These are phyloP conservation scores for Nematostella vectensis DNA, from an alignment of 92 coral and sea anemone species.

Conservation along the genomic window DNA sequence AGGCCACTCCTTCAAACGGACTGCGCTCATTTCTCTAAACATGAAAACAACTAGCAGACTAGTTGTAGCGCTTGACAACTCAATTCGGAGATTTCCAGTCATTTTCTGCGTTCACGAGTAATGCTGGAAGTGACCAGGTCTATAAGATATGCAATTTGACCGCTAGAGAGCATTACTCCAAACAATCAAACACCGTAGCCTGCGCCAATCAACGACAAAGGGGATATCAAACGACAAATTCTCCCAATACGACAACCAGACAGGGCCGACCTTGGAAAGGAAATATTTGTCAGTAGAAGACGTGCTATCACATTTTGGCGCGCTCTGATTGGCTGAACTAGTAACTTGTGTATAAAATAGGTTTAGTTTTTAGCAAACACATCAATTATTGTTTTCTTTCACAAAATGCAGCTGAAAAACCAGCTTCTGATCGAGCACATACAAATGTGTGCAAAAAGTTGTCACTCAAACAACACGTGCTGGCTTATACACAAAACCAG, in stretches of 20 bases:
- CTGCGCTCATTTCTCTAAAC: conserved; percentile 70
- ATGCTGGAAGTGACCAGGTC: conserved; percentile 31
- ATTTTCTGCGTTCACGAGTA: neutral
- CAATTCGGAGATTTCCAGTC: conserved; percentile 9
- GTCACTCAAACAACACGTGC: conserved; percentile 34
- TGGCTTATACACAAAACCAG: too few species aligned
- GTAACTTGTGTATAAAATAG: conserved; percentile 42
- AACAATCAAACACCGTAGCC: neutral
- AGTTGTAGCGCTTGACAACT: too few species aligned
- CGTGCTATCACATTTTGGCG: conserved; percentile 39
- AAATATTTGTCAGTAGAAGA: conserved; percentile 57
- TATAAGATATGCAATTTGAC: conserved; percentile 28
- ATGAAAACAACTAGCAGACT: conserved; percentile 40
- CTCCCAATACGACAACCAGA: conserved; percentile 62
- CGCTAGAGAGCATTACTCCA: conserved; percentile 19
- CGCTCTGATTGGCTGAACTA: conserved; percentile 53
- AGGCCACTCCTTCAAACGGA: conserved; percentile 80
- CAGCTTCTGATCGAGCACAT: conserved; percentile 16
- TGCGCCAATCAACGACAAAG: neutral
- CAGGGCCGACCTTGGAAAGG: conserved; percentile 70
- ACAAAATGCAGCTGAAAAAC: conserved; percentile 40
- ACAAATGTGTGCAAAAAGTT: conserved; percentile 16
- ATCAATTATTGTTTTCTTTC: conserved; percentile 67
- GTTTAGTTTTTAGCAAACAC: conserved; percentile 82
- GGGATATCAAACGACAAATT: conserved; percentile 29